Percentiles rank a stretch among this genome's conserved stretches.
Conservation (phyloP, 2,113 vertebrate genomes). For the Corvus hawaiiensis region DNA sequence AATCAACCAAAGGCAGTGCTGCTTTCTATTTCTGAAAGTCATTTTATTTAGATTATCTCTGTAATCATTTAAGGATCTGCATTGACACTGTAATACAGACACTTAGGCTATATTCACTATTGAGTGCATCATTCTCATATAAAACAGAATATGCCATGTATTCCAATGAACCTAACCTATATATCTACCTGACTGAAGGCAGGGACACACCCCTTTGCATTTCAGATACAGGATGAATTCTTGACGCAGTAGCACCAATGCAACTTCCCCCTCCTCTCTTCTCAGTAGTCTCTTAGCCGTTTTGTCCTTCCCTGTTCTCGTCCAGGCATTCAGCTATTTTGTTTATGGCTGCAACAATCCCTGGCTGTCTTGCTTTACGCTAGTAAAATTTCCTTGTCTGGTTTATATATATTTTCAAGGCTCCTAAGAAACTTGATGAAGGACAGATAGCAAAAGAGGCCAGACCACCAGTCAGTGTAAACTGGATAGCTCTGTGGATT, state of each 20-base stretch:
- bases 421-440: constrained; percentile 18
- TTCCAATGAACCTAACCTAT: neutral
- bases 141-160: neutral
- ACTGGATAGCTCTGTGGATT: neutral
- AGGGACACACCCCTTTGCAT: neutral
- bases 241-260: neutral
- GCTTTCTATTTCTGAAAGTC: neutral
- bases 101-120: neutral
- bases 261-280: neutral
- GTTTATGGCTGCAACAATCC: neutral
- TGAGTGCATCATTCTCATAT: neutral
- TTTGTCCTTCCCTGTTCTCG: neutral
- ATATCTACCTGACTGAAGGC: neutral
- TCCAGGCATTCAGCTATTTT: neutral
- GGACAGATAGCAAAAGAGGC: neutral
- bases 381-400: neutral
- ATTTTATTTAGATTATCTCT: neutral
- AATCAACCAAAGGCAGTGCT: neutral
- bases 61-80: neutral
- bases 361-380: neutral
- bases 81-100: neutral
- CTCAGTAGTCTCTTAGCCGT: neutral
- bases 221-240: neutral
- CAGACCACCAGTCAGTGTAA: neutral
- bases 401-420: neutral